phyloP scores from a whole-genome alignment of 2,888 invertebrate genomes.

The Drosophila pseudotalamancana region DNA sequence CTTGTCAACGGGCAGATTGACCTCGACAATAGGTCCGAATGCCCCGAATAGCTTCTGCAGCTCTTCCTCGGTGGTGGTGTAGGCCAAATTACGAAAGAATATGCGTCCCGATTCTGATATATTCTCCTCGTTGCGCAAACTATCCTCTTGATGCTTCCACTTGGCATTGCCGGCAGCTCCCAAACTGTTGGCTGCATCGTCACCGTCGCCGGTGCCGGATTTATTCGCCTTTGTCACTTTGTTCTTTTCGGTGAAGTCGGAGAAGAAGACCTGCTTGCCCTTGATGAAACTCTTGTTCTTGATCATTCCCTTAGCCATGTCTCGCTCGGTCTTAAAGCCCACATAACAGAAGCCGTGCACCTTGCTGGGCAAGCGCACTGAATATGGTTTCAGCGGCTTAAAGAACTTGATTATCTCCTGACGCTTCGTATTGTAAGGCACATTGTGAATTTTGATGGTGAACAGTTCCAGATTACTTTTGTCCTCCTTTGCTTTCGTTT shows the following conservation, averaged over 20 bases:
- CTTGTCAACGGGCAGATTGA: conserved; percentile 94
- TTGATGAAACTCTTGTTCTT: conserved; percentile 94
- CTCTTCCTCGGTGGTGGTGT: conserved; percentile 93
- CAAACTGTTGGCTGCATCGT: conserved; percentile 1
- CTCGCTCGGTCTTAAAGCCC: conserved; percentile 93
- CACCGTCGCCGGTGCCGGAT: conserved; percentile 39
- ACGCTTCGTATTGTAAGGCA: conserved; percentile 92
- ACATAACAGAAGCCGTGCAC: conserved; percentile 94
- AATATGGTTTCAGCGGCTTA: conserved; percentile 90
- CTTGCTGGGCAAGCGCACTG: conserved; percentile 91
- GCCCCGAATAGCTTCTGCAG: conserved; percentile 92
- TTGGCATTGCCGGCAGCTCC: conserved; percentile 82
- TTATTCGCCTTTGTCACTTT: conserved; percentile 79
- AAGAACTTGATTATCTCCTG: conserved; percentile 94
- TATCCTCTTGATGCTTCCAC: conserved; percentile 88
- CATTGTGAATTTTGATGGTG: conserved; percentile 90
- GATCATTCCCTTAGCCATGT: conserved; percentile 90
- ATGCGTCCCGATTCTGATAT: conserved; percentile 96
- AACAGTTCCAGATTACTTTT: conserved; percentile 84
- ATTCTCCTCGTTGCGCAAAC: conserved; percentile 89
- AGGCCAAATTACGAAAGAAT: conserved; percentile 96
- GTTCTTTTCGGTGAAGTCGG: conserved; percentile 85
- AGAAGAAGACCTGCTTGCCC: conserved; percentile 87
- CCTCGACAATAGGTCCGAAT: conserved; percentile 94
- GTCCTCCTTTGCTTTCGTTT: conserved; percentile 82